Evolutionary conservation across 2,797 vertebrate species (phyloP).

Genomic region (Pangasius sanitwongsei): DNA sequence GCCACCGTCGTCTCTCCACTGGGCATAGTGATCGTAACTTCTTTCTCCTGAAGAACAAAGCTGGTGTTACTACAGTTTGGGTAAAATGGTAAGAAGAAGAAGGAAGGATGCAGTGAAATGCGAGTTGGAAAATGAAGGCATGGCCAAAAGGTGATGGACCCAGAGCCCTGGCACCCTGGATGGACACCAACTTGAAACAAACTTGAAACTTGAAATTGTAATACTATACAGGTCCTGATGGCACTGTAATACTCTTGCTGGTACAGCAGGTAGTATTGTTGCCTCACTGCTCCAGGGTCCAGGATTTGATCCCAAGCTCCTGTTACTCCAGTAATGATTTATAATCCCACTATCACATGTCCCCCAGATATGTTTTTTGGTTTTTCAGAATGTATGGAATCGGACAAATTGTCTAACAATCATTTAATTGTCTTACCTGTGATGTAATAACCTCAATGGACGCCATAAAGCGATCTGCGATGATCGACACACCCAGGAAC

Average conservation of each 20-base stretch:
- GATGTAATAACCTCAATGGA: slow-evolving; percentile 98
- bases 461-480: slow-evolving; percentile 96
- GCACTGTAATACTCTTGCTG: background rate
- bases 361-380: background rate
- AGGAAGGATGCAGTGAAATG: background rate
- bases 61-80: background rate
- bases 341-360: background rate
- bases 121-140: background rate
- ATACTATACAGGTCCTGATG: background rate
- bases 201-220: background rate
- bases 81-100: background rate
- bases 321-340: background rate
- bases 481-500: slow-evolving; percentile 93
- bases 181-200: background rate
- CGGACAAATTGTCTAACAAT: background rate
- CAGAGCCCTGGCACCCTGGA: background rate
- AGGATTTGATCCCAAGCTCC: background rate
- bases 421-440: slow-evolving; percentile 74
- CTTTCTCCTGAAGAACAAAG: slow-evolving; percentile 80
- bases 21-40: slow-evolving; percentile 91
- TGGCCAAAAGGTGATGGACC: no score
- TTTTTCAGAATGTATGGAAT: background rate
- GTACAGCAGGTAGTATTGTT: background rate
- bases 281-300: background rate
- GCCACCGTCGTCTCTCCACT: slow-evolving; percentile 89